phyloP scores from a whole-genome alignment of 2,113 vertebrate species.

The Rhea americana region DNA sequence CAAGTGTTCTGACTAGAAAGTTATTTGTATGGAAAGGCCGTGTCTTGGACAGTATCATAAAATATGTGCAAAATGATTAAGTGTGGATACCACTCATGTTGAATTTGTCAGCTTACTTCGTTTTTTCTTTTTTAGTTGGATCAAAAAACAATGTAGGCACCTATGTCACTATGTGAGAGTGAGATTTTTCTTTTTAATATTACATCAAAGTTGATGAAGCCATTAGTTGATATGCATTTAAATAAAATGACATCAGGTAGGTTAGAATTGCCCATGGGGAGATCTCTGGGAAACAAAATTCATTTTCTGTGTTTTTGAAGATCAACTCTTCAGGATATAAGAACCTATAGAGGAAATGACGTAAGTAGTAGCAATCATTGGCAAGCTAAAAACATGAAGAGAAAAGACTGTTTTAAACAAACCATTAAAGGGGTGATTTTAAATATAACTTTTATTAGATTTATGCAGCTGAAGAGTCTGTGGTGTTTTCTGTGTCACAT shows the following conservation, averaged over 20 bases:
- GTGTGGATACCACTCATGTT: background rate
- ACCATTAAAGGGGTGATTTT: background rate
- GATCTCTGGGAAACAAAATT: background rate
- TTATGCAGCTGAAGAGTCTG: background rate
- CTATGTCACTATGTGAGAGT: background rate
- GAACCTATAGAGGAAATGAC: background rate
- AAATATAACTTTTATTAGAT: background rate
- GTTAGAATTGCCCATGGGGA: background rate
- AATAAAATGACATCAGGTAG: background rate
- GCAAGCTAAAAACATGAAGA: background rate
- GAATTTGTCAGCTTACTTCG: background rate
- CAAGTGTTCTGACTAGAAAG: background rate
- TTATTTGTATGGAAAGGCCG: background rate
- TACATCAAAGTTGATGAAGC: background rate
- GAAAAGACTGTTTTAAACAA: background rate
- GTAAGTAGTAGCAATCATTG: background rate
- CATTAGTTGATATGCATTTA: background rate
- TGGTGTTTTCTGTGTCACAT: background rate
- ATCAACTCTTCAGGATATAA: background rate
- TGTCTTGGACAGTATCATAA: background rate
- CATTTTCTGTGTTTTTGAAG: background rate
- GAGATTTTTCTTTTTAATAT: background rate
- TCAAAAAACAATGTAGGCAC: background rate
- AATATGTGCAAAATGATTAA: background rate
- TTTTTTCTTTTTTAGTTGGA: background rate